phyloP scores from a whole-genome alignment of 2,113 vertebrate genomes.

The Microcebus tavaratra region DNA sequence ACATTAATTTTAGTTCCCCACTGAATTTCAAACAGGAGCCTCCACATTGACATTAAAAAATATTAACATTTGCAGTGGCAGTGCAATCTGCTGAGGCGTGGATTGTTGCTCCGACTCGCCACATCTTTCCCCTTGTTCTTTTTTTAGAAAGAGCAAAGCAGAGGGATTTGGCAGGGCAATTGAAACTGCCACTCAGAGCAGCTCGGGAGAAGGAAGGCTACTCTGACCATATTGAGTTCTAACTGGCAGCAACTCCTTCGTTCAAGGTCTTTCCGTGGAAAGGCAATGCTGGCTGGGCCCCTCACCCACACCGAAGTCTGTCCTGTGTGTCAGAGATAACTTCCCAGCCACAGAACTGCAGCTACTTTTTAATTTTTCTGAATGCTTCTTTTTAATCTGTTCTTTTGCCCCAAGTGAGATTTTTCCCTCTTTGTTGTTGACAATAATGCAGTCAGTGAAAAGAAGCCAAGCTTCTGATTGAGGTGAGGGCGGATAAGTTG shows the following conservation, averaged over 20 bases:
- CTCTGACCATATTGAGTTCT: conserved; percentile 45
- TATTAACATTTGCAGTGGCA: conserved; percentile 21
- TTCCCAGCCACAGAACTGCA: background rate
- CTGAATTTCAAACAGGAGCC: conserved; percentile 61
- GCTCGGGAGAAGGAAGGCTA: conserved; percentile 62
- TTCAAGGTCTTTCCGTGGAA: conserved; percentile 59
- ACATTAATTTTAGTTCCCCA: conserved; percentile 66
- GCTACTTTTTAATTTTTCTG: conserved; percentile 53
- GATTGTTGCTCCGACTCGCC: background rate
- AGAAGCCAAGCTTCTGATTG: background rate
- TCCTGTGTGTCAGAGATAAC: conserved; percentile 46
- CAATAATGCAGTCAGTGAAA: background rate
- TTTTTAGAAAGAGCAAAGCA: conserved; percentile 74
- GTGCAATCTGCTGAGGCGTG: conserved; percentile 29
- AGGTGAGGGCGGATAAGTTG: background rate
- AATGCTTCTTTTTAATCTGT: conserved; percentile 47
- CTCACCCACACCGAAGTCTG: background rate
- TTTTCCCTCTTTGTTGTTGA: background rate
- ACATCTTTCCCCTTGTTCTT: conserved; percentile 60
- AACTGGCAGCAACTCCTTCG: conserved; percentile 61
- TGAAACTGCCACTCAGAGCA: conserved; percentile 59
- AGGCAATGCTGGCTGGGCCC: background rate
- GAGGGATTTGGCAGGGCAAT: conserved; percentile 75
- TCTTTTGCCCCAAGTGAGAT: conserved; percentile 26
- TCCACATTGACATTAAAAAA: conserved; percentile 48